Conservation (phyloP, 1,140 invertebrate species). For the Aphaenogaster ashmeadi region DNA sequence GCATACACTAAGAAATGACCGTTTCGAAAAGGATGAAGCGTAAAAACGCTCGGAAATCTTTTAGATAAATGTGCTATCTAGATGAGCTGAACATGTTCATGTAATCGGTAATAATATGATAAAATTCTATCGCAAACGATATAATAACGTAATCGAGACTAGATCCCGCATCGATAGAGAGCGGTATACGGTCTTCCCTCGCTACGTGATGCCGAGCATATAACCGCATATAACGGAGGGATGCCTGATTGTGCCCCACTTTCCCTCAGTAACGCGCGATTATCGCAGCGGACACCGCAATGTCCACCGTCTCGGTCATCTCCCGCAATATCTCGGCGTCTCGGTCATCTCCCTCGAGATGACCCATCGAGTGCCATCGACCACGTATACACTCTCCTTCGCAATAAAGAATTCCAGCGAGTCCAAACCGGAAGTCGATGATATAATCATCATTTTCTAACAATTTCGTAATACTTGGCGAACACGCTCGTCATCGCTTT, state of each 20-base stretch:
- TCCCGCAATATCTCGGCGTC: not conserved
- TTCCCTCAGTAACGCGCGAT: constrained; percentile 46
- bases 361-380: not conserved
- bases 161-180: constrained; percentile 36
- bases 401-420: not conserved
- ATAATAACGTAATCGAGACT: constrained; percentile 23
- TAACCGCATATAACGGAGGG: constrained; percentile 45
- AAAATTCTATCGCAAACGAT: constrained; percentile 22
- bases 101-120: constrained; percentile 16
- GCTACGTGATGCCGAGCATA: not conserved
- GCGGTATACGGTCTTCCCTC: not conserved
- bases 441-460: constrained; percentile 23
- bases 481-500: not conserved
- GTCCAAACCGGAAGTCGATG: not conserved
- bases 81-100: not conserved
- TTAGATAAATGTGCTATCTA: not conserved
- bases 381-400: not conserved
- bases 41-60: not conserved
- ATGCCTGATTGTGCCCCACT: constrained; percentile 49
- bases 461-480: not conserved
- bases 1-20: not conserved
- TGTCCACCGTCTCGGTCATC: not conserved
- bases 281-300: constrained; percentile 43
- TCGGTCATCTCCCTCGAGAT: constrained; percentile 30
- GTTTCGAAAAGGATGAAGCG: not conserved